Conservation (phyloP, 2,113 vertebrate genomes). For the Ceratotherium simum region DNA sequence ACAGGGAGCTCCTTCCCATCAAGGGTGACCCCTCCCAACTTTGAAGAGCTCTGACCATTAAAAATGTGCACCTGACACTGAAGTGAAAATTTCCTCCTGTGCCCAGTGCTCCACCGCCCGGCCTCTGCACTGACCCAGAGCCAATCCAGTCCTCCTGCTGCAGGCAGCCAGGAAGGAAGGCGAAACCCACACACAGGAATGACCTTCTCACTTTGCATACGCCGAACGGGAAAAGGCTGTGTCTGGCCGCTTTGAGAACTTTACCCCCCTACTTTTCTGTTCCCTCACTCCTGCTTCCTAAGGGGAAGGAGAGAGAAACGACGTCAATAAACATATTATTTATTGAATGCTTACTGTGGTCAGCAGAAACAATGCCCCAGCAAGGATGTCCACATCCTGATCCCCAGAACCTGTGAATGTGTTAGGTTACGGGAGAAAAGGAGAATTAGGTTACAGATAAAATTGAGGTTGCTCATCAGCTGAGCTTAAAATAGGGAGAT, state of each 20-base stretch:
- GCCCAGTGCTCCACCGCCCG: not conserved
- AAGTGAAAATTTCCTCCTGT: not conserved
- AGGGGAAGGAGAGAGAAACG: not conserved
- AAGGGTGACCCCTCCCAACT: not conserved
- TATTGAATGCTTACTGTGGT: not conserved
- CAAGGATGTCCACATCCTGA: not conserved
- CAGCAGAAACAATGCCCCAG: not conserved
- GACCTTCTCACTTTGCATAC: too few relatives aligned
- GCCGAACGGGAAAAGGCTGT: not conserved
- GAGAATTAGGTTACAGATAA: not conserved
- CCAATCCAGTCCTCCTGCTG: not conserved
- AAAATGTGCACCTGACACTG: not conserved
- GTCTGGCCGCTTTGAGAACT: not conserved
- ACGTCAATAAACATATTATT: not conserved
- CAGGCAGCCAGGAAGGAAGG: not conserved
- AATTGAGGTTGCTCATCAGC: not conserved
- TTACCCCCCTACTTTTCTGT: not conserved
- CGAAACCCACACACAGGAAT: not conserved
- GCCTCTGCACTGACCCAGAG: not conserved
- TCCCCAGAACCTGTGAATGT: not conserved
- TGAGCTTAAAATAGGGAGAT: not conserved
- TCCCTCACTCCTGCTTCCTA: not conserved
- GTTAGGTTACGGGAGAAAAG: not conserved
- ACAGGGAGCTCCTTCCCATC: not conserved
- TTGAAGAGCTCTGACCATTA: not conserved